Evolutionary conservation across 2,888 invertebrate genomes (phyloP), one percentile per base, ranked within the genome.

Genomic region (Orthonychiurus folsomi): DNA sequence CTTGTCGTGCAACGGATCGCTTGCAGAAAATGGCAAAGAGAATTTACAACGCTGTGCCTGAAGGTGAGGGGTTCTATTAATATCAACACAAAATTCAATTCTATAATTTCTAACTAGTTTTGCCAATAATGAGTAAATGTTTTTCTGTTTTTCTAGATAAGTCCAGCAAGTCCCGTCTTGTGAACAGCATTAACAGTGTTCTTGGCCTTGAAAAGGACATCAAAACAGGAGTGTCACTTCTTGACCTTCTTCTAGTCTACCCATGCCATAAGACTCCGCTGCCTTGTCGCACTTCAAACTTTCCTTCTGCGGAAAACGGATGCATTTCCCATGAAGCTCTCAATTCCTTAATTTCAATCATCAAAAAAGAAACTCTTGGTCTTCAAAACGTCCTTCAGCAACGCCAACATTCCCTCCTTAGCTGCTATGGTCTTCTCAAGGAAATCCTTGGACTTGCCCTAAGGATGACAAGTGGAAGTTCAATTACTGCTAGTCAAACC

Each of bases 241-340:
- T 72, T 61, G 95, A 94, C 76, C 88, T 91, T 0, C 78, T 93
- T 5, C 78, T 93, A 52, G 86, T 89, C 0, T 89, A 91, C 74
- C 83, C 88, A 63, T 95, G 95, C 74, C 94, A 95, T 74, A 86
- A 87, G 59, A 84, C 86, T 1, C 82, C 84, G 0, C 76, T 93
- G 53, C 93, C 93, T 0, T 93, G 93, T 75, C 61, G 80, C 82
- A 48, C n/a, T 9, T 23, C 52, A n/a, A 23, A 9, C 9, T 3
- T 20, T 9, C 20, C 3, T 20, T 20, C 52, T 5, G 52, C 9
- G 20, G 5, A 9, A 9, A 23, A 20, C 5, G 12, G 78, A 58
- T 87, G 87, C 74, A 82, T 87, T 0, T 85, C 83, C 69, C 79
- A 83, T 15, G 83, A 86, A 71, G 88, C 91, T 68, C 84, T 92